Evolutionary conservation across 2,113 vertebrate genomes (phyloP).

Genomic region (Oreochromis tanganicae): DNA sequence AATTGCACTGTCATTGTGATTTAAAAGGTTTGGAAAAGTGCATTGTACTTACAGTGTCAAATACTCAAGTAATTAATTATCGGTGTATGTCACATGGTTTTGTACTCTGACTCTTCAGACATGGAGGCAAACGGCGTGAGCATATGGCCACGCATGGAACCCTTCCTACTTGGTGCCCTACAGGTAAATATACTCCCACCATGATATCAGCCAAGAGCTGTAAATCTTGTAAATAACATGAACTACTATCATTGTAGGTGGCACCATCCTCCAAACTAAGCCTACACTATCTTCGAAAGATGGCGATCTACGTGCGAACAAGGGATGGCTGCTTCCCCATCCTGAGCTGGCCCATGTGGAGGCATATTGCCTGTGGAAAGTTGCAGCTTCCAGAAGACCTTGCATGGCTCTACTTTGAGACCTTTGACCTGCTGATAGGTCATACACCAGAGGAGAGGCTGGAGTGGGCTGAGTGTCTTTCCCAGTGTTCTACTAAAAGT

Average conservation of each 20-base stretch:
- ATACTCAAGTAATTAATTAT: not conserved
- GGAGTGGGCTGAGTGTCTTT: conserved; percentile 84
- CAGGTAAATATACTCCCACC: conserved; percentile 46
- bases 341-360: conserved; percentile 85
- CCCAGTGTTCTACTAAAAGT: conserved; percentile 76
- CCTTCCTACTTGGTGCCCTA: conserved; percentile 84
- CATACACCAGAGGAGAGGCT: conserved; percentile 72
- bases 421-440: conserved; percentile 78
- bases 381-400: conserved; percentile 83
- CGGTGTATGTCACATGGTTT: not conserved
- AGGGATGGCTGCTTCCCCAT: conserved; percentile 83
- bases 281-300: conserved; percentile 88
- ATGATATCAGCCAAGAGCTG: not conserved
- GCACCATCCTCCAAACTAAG: conserved; percentile 84
- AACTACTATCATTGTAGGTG: conserved; percentile 1
- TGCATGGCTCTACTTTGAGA: conserved; percentile 95
- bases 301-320: conserved; percentile 79
- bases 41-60: not conserved
- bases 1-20: not conserved
- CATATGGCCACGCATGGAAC: conserved; percentile 88
- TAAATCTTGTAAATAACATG: not conserved
- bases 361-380: conserved; percentile 92
- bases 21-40: not conserved
- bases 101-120: conserved; percentile 3
- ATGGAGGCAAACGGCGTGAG: conserved; percentile 75